Conservation (phyloP, 1,140 invertebrate species). For the Sitophilus oryzae region DNA sequence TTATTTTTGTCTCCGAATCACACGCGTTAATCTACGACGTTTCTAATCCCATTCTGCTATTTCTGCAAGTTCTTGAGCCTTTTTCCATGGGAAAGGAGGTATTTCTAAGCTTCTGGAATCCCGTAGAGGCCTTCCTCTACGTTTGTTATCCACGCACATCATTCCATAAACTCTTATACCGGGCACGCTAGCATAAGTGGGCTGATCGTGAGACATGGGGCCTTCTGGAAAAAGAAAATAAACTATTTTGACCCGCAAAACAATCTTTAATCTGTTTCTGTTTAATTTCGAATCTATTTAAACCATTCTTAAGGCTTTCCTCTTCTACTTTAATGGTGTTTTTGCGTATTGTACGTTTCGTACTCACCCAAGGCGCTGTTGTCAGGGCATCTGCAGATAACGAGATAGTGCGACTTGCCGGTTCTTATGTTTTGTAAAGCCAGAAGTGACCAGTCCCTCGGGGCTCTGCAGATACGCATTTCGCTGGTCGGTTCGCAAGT, state of each 20-base stretch:
- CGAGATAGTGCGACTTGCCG: slow-evolving; percentile 89
- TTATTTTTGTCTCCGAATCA: slow-evolving; percentile 8
- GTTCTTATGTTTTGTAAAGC: slow-evolving; percentile 87
- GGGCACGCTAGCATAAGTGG: slow-evolving; percentile 86
- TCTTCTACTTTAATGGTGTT: no score
- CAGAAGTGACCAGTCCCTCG: slow-evolving; percentile 85
- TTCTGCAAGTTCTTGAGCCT: slow-evolving; percentile 58
- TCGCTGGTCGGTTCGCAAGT: slow-evolving; percentile 85
- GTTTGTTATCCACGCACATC: slow-evolving; percentile 69
- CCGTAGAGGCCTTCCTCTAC: slow-evolving; percentile 49
- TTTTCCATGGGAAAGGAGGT: slow-evolving; percentile 65
- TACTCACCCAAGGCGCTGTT: slow-evolving; percentile 73
- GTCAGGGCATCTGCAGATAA: slow-evolving; percentile 85
- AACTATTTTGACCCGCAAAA: no score
- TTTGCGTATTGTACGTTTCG: no score
- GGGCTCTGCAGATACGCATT: slow-evolving; percentile 80
- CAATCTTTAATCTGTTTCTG: no score
- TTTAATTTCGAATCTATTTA: no score
- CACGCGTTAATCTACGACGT: not conserved
- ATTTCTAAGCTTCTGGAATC: slow-evolving; percentile 48
- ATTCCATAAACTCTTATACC: slow-evolving; percentile 89
- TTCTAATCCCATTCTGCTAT: slow-evolving; percentile 54
- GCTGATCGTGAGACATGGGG: slow-evolving; percentile 88
- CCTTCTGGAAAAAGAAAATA: slow-evolving; percentile 59
- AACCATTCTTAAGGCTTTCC: no score